A percentile compares a stretch with the other conserved stretches of the same genome.
Conservation (phyloP, 2,797 vertebrate genomes). For the Melanotaenia pygmaea region DNA sequence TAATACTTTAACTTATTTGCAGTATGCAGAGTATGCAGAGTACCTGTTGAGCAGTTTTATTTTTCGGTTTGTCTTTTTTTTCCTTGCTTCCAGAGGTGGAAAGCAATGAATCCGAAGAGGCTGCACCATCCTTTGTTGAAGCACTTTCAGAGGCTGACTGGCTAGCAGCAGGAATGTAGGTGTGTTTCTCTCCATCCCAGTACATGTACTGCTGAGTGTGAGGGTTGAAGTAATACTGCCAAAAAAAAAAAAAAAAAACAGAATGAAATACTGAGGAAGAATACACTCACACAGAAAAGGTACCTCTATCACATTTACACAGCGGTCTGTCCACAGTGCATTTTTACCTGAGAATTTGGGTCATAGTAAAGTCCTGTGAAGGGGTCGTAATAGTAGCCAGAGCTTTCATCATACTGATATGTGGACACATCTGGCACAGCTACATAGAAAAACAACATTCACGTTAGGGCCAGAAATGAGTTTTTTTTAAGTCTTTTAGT, state of each 20-base stretch:
- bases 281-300: neutral
- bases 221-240: slow-evolving; percentile 91
- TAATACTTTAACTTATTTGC: neutral
- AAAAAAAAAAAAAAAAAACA: slow-evolving; percentile 1
- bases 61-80: slow-evolving; percentile 93
- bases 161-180: slow-evolving; percentile 85
- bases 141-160: slow-evolving; percentile 73
- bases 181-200: slow-evolving; percentile 90
- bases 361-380: slow-evolving; percentile 94
- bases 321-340: neutral
- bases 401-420: slow-evolving; percentile 92
- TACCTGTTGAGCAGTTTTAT: slow-evolving; percentile 93
- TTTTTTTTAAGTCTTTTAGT: neutral
- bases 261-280: slow-evolving; percentile 2
- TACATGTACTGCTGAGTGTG: slow-evolving; percentile 92
- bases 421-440: slow-evolving; percentile 92
- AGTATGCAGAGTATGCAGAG: neutral
- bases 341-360: slow-evolving; percentile 88
- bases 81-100: slow-evolving; percentile 83
- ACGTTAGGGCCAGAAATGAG: neutral
- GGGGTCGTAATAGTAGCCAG: slow-evolving; percentile 92
- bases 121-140: slow-evolving; percentile 27
- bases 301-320: neutral
- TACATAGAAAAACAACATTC: slow-evolving; percentile 50
- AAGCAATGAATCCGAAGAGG: slow-evolving; percentile 60